Evolutionary conservation across 2,113 vertebrate species (phyloP).

Genomic region (Caretta caretta): DNA sequence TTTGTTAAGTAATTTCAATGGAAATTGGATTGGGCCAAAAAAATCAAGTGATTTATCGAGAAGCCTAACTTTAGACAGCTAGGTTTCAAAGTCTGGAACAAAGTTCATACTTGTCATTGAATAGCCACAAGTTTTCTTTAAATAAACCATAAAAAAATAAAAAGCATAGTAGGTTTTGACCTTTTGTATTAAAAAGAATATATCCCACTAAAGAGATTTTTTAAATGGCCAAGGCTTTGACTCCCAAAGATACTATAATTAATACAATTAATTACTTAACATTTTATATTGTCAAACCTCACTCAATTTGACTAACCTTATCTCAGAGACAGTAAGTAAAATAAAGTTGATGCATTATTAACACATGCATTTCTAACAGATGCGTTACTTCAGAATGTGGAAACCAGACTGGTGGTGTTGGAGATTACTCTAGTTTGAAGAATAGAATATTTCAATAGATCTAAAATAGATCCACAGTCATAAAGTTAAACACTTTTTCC

Average conservation of each 20-base stretch:
- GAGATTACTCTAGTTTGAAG: background rate
- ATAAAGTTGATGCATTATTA: background rate
- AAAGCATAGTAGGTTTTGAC: background rate
- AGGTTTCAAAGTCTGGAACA: background rate
- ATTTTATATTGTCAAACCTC: background rate
- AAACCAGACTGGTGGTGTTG: background rate
- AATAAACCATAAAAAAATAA: too few relatives aligned
- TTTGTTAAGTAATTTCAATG: slow-evolving; percentile 5
- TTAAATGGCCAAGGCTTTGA: background rate
- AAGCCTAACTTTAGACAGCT: background rate
- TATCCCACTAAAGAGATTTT: background rate
- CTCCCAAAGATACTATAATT: background rate
- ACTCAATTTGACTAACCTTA: background rate
- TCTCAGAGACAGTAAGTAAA: background rate
- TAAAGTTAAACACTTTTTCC: too few relatives aligned
- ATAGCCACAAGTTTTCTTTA: background rate
- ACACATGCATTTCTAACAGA: background rate
- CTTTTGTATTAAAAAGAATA: background rate
- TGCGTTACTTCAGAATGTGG: background rate
- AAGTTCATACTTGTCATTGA: background rate
- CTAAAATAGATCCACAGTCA: background rate
- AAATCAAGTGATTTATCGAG: background rate
- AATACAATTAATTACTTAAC: background rate
- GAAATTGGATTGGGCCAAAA: background rate
- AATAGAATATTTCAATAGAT: background rate